Evolutionary conservation across 2,888 invertebrate genomes (phyloP), one percentile per base, ranked within the genome.

Genomic region (Polia nebulosa): DNA sequence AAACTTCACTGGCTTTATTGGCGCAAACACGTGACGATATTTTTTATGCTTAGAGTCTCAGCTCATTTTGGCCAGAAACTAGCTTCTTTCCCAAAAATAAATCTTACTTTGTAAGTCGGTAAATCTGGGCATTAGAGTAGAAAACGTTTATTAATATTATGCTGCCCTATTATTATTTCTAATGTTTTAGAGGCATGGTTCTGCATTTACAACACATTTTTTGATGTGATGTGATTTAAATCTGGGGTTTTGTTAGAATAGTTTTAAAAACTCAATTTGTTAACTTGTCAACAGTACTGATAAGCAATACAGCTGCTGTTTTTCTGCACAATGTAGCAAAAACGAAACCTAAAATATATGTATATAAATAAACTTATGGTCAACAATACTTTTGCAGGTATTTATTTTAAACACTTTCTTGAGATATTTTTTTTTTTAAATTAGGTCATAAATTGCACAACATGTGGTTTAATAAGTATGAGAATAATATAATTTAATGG

Each of bases 51-150:
- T 34, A 2, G 9, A 25, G 34, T 27, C 9, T 29, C 9, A 11
- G 7, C 25, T 20, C 1, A 13, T 8, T 17, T 11, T 25, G 27
- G n/a, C 22, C 41, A 53, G 41, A 53, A 72, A 58, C 53, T 49
- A n/a, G 47, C 66, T 66, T 36, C 57, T 65, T 58, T n/a, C n/a
- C n/a, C n/a, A 3, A 29, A 25, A 58, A 53, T 51, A 72, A 57
- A 2, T n/a, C n/a, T n/a, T n/a, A n/a, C 57, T 22, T 41, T 41
- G 22, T 22, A 45, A 44, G n/a, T 47, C 5, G 7, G 15, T 17
- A 20, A 65, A 52, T 58, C 3, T 44, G 13, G 5, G 2, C 34
- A 34, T 29, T n/a, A 36, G n/a, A 45, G 25, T n/a, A 51, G n/a
- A 25, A 34, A 47, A 22, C 32, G 4, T 25, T 39, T 22, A 11